These are phyloP conservation scores for Latrodectus elegans DNA, from an alignment of 2,888 invertebrate species.

Conservation along the genomic window DNA sequence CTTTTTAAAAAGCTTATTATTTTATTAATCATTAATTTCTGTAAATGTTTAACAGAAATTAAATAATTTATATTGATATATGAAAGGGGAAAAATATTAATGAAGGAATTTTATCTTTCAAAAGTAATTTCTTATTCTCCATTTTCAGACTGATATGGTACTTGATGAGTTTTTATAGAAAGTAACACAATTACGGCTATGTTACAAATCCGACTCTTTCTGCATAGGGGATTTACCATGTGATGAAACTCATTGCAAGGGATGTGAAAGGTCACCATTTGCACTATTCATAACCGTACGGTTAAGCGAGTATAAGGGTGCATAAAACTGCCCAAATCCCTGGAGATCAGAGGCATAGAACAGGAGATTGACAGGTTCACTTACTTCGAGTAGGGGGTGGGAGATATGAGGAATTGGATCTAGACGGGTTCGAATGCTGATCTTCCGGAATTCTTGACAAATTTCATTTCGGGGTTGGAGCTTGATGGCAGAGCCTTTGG, in stretches of 20 bases:
- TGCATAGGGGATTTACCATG: neutral
- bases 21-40: no score
- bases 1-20: no score
- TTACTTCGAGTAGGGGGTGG: constrained; percentile 23
- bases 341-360: constrained; percentile 8
- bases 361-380: constrained; percentile 50
- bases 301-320: constrained; percentile 20
- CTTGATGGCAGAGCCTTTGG: constrained; percentile 13
- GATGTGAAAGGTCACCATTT: constrained; percentile 38
- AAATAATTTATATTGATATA: no score
- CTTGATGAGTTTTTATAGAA: no score
- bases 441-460: constrained; percentile 50
- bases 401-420: constrained; percentile 35
- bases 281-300: constrained; percentile 32
- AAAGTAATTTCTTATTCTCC: no score
- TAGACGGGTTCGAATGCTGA: constrained; percentile 19
- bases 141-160: no score
- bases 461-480: constrained; percentile 42
- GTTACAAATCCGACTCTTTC: neutral
- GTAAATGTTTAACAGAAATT: no score
- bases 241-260: neutral
- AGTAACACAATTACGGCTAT: no score
- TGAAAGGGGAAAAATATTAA: no score
- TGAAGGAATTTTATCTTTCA: no score
- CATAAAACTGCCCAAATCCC: constrained; percentile 3